Evolutionary conservation across 2,888 invertebrate genomes (phyloP), one percentile per base, ranked within the genome.

Genomic region (Mesochorus sp.): DNA sequence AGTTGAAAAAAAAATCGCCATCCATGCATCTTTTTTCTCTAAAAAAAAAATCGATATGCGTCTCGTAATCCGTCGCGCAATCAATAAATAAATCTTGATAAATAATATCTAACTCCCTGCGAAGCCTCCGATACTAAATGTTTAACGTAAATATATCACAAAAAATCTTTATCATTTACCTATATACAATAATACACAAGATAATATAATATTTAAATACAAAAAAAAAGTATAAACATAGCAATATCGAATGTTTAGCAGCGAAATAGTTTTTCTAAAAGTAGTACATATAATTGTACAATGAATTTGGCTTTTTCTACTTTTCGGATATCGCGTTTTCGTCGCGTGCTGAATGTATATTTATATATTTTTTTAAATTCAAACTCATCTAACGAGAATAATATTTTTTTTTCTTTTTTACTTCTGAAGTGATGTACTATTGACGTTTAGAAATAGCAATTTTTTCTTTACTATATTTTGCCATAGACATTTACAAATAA

Each of bases 181-280:
- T 44, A 28, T 24, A 12, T 39, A 64, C 31, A 51, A 57, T 19
- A 49, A 57, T 66, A 59, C 51, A 66, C 31, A 42, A 68, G 47
- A 28, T 17, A 19, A 44, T 44, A 59, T 19, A 44, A 53, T 79
- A 57, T 61, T 72, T 68, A 34, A 39, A 64, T 34, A 53, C 51
- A 61, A 24, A 66, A 28, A 49, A 28, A n/a, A 24, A 73, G 49
- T 28, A 34, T 61, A 37, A 70, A 49, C 44, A 53, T 64, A 64
- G 66, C 42, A 74, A 76, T 70, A 76, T 70, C 19, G 73, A 49
- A 12, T 66, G 49, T 64, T 31, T 74, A 66, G 61, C 53, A 66
- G 72, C 49, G 61, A 68, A 68, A 73, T 66, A 64, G 71, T 76
- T 80, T 80, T 80, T 78, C 68, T 72, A 64, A 68, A 55, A 12